Evolutionary conservation across 2,888 invertebrate species (phyloP).

Genomic region (Caenorhabditis japonica): DNA sequence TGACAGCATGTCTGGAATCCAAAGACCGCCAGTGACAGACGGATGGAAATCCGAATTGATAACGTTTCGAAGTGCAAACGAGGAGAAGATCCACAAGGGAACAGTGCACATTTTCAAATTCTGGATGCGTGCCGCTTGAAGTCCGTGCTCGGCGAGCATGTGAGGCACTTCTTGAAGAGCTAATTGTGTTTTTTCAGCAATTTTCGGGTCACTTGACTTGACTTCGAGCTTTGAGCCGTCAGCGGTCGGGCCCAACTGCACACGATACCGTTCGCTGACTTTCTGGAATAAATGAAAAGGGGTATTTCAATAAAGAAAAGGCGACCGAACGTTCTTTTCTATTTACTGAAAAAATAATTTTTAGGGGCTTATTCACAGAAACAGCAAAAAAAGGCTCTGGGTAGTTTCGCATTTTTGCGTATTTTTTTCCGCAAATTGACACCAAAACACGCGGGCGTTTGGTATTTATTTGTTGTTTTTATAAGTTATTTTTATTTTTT

Average conservation of each 20-base stretch:
- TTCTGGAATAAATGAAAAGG: conserved; percentile 51
- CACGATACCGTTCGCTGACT: conserved; percentile 62
- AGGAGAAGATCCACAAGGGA: conserved; percentile 75
- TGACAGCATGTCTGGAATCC: conserved; percentile 68
- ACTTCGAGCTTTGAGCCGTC: conserved; percentile 61
- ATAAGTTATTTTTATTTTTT: too few species aligned
- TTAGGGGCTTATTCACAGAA: too few species aligned
- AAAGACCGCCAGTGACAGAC: conserved; percentile 65
- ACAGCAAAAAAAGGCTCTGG: too few species aligned
- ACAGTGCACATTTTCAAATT: conserved; percentile 73
- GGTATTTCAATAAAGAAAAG: too few species aligned
- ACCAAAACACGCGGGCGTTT: too few species aligned
- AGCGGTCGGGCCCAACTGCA: conserved; percentile 60
- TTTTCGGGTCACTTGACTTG: conserved; percentile 46
- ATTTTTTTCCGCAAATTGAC: too few species aligned
- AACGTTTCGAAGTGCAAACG: conserved; percentile 73
- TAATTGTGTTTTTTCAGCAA: conserved; percentile 30
- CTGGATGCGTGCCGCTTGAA: conserved; percentile 70
- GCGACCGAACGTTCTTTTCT: too few species aligned
- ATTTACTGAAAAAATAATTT: too few species aligned
- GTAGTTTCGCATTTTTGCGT: too few species aligned
- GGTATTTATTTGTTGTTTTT: too few species aligned
- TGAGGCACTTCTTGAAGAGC: conserved; percentile 56
- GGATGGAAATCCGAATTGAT: conserved; percentile 71
- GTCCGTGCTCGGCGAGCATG: conserved; percentile 61